phyloP scores from a whole-genome alignment of 2,888 invertebrate genomes.

The Eristalis arbustorum region DNA sequence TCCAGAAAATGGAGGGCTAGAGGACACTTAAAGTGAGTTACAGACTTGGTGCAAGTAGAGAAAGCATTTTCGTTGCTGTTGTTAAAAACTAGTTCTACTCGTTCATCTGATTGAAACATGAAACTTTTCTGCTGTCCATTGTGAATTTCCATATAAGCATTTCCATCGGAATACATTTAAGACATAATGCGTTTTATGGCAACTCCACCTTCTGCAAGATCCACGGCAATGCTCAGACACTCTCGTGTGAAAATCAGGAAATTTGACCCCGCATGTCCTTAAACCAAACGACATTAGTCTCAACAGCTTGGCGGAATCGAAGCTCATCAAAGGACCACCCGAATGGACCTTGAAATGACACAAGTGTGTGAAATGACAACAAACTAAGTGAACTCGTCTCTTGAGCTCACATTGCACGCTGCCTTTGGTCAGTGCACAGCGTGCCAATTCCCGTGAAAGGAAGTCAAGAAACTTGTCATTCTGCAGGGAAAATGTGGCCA shows the following conservation, averaged over 20 bases:
- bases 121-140: no score
- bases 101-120: no score
- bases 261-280: slow-evolving; percentile 35
- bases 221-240: slow-evolving; percentile 78
- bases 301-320: slow-evolving; percentile 48
- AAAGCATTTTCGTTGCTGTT: no score
- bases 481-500: slow-evolving; percentile 76
- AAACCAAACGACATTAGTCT: slow-evolving; percentile 71
- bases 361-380: slow-evolving; percentile 3
- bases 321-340: slow-evolving; percentile 71
- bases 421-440: background rate
- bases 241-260: slow-evolving; percentile 76
- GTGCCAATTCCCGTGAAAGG: slow-evolving; percentile 11
- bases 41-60: no score
- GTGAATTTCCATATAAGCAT: no score
- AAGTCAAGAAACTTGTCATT: slow-evolving; percentile 75
- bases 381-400: background rate
- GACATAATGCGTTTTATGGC: background rate
- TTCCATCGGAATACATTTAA: no score
- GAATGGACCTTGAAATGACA: slow-evolving; percentile 67
- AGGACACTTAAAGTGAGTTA: no score
- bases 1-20: no score
- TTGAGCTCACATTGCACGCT: slow-evolving; percentile 30
- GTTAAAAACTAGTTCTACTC: no score
- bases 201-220: slow-evolving; percentile 74